Evolutionary conservation across 2,888 invertebrate species (phyloP), one percentile per base, ranked within the genome.

Genomic region (Xanthia icteritia): DNA sequence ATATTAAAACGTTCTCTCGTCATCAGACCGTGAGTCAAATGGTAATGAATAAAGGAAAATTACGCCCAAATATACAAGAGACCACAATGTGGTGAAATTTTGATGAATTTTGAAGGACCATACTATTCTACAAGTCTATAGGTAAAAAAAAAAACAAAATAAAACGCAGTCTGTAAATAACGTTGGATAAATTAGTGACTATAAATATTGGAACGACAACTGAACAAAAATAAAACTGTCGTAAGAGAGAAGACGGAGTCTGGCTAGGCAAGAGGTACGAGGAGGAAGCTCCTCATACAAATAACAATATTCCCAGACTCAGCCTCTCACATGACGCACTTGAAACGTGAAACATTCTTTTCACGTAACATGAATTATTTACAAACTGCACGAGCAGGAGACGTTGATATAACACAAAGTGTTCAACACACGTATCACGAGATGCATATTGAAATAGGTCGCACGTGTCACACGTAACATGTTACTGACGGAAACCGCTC

Each of bases 41-140:
- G 86, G 81, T 79, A 82, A 85, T 85, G 80, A 86, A 72, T 79
- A 73, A 82, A 80, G 85, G 81, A 89, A 89, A 88, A 85, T 86
- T 84, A 88, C 80, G 76, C 84, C 83, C 82, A 88, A 87, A 89
- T 89, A 48, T 89, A 89, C 87, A 89, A 86, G 31, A 89, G 87
- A 85, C 81, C 81, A 84, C 83, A 77, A 65, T 36, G 79, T 88
- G 81, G 83, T 81, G 65, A 77, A 82, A 85, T 79, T 82, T 81
- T 71, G 69, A 83, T 84, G 82, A 80, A 81, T 81, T 77, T 73
- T 67, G 69, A 81, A 76, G 68, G 80, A 75, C 67, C 54, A 48
- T 70, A 70, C 76, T 70, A 77, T 74, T 74, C 64, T 76, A 83
- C 76, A 73, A 77, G 58, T 56, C 61, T 79, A 80, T 20, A 72